phyloP scores from a whole-genome alignment of 1,140 invertebrate genomes.

The Drosophila funebris region DNA sequence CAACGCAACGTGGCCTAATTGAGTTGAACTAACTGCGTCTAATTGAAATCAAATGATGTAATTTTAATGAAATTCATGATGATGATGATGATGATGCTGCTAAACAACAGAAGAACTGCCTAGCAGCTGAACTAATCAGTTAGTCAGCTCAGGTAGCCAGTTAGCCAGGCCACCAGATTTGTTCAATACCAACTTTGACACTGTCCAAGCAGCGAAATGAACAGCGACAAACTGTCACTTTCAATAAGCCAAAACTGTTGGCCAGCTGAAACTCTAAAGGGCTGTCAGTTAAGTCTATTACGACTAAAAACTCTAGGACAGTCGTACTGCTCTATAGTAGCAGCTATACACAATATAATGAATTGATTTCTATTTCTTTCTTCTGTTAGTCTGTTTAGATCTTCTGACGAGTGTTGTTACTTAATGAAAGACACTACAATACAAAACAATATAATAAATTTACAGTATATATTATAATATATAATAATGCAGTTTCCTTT shows the following conservation, averaged over 20 bases:
- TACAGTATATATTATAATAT: too few relatives aligned
- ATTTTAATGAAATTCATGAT: constrained; percentile 45
- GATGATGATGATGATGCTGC: constrained; percentile 1
- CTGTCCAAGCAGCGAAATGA: neutral
- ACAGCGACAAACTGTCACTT: neutral
- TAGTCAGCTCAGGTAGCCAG: neutral
- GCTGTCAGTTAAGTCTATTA: neutral
- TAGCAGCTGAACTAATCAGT: constrained; percentile 14
- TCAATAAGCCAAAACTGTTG: neutral
- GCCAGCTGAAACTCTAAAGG: too few relatives aligned
- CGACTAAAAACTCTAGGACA: neutral
- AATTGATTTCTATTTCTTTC: too few relatives aligned
- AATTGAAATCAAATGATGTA: constrained; percentile 57
- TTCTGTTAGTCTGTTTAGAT: too few relatives aligned
- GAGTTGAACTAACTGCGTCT: constrained; percentile 30
- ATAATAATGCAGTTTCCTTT: too few relatives aligned
- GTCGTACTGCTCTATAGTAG: too few relatives aligned
- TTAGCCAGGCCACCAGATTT: neutral
- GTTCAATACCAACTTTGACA: neutral
- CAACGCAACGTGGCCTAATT: constrained; percentile 35
- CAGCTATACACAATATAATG: too few relatives aligned
- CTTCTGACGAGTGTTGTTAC: too few relatives aligned
- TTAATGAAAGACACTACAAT: too few relatives aligned
- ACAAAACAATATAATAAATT: too few relatives aligned
- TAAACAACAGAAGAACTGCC: neutral